Conservation (phyloP, 2,888 invertebrate species). For the Stenchaetothrips biformis region DNA sequence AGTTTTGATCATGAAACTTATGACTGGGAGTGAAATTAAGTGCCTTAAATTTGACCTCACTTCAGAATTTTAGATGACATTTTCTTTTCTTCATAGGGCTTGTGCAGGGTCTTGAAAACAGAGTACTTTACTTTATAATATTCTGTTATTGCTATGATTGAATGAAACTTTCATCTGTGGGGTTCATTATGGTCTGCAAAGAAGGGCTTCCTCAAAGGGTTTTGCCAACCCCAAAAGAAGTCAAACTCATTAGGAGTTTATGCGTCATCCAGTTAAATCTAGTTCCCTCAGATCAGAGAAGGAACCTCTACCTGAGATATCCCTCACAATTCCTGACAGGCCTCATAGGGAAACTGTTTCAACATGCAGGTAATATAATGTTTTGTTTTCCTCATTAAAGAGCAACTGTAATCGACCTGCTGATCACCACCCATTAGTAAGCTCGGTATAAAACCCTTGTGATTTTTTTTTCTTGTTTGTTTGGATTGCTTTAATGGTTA, state of each 20-base stretch:
- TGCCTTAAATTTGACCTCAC: neutral
- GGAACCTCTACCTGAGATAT: too few relatives aligned
- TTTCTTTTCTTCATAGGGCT: neutral
- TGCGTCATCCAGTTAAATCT: too few relatives aligned
- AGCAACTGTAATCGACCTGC: neutral
- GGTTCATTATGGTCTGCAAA: too few relatives aligned
- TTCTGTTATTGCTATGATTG: neutral
- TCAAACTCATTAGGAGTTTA: too few relatives aligned
- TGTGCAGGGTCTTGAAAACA: neutral
- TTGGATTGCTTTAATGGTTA: conserved; percentile 23
- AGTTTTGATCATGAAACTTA: neutral
- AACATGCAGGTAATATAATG: too few relatives aligned
- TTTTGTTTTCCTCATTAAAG: too few relatives aligned
- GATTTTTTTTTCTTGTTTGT: conserved; percentile 19
- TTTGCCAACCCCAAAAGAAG: too few relatives aligned
- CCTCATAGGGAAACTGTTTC: too few relatives aligned
- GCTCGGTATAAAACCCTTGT: conserved; percentile 9
- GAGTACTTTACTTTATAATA: neutral
- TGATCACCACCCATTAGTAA: neutral
- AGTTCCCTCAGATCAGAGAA: too few relatives aligned
- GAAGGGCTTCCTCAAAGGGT: too few relatives aligned
- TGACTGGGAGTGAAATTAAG: neutral
- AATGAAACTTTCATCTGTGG: too few relatives aligned
- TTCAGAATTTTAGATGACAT: neutral
- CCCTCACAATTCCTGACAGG: too few relatives aligned